These are phyloP conservation scores for Ceramica pisi DNA, from an alignment of 2,888 invertebrate species.

Conservation along the genomic window DNA sequence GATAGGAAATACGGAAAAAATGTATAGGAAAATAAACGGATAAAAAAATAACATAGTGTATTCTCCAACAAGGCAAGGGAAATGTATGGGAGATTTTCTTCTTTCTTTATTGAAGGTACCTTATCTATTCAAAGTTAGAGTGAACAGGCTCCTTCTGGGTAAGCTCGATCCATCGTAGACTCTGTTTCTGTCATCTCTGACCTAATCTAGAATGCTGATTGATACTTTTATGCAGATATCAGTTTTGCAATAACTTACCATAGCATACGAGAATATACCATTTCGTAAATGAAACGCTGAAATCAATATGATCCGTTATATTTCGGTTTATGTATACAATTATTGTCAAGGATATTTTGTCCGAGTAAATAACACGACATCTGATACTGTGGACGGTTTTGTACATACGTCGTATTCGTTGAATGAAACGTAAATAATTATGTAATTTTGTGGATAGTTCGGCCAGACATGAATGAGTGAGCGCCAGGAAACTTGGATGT, in stretches of 20 bases:
- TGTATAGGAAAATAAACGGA: background rate
- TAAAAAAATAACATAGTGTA: background rate
- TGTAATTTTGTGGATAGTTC: constrained; percentile 18
- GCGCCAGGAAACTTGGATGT: constrained; percentile 4
- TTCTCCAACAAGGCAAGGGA: too few relatives aligned
- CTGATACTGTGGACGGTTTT: constrained; percentile 16
- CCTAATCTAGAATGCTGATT: too few relatives aligned
- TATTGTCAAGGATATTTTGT: constrained; percentile 27
- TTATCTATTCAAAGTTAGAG: too few relatives aligned
- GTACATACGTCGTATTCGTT: constrained; percentile 13
- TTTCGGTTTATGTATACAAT: constrained; percentile 5
- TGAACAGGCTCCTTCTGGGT: too few relatives aligned
- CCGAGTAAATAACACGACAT: constrained; percentile 30
- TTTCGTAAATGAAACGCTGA: background rate
- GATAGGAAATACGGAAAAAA: too few relatives aligned
- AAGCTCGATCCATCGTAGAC: too few relatives aligned
- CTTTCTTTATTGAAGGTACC: background rate
- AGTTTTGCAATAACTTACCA: too few relatives aligned
- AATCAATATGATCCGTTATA: constrained; percentile 1
- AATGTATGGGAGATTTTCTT: background rate
- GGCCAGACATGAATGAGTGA: constrained; percentile 27
- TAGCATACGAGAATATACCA: background rate
- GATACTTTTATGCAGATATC: too few relatives aligned
- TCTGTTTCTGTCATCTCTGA: too few relatives aligned
- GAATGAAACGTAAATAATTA: constrained; percentile 42